Evolutionary conservation across 2,888 invertebrate genomes (phyloP), one percentile per base, ranked within the genome.

Genomic region (Acronicta aceris): DNA sequence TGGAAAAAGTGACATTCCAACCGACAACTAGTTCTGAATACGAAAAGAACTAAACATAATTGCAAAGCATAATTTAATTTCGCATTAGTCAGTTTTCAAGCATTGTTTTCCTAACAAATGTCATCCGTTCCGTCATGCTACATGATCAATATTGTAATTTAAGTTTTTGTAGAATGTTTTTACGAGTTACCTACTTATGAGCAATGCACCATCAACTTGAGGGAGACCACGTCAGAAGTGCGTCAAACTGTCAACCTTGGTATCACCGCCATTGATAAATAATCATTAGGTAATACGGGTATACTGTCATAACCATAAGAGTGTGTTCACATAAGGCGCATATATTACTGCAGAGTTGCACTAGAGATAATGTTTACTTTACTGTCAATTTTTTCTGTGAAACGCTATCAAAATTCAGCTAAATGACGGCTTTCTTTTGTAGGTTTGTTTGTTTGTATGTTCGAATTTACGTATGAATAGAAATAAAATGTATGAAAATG

Each of bases 121-220:
- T 51, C 54, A 67, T 51, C 54, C 42, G 50, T 15, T 25, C 33
- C 50, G 54, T 51, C 51, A 66, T 41, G 51, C 16, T 46, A 54
- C 53, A 66, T 54, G 46, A 53, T 43, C 50, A 65, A 59, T 66
- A 53, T 12, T 47, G 30, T 59, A 42, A 51, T 50, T 40, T 47
- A 33, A n/a, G 40, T 55, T 68, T 66, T 66, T 68, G 36, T 42
- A 13, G 25, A n/a, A 8, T 48, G 55, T 66, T 58, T 59, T 47
- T 49, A 33, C 21, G 12, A 30, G 21, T 3, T 16, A 30, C 38
- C 10, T 45, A 33, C 49, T 59, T 38, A 54, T 30, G 54, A 68
- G 21, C 5, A 16, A 48, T 43, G 48, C 42, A 9, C 13, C 41
- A 21, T n/a, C 27, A 49, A 53, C 47, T 38, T 42, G 36, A 41